Conservation (phyloP, 2,888 invertebrate species). For the Eupithecia centaureata region DNA sequence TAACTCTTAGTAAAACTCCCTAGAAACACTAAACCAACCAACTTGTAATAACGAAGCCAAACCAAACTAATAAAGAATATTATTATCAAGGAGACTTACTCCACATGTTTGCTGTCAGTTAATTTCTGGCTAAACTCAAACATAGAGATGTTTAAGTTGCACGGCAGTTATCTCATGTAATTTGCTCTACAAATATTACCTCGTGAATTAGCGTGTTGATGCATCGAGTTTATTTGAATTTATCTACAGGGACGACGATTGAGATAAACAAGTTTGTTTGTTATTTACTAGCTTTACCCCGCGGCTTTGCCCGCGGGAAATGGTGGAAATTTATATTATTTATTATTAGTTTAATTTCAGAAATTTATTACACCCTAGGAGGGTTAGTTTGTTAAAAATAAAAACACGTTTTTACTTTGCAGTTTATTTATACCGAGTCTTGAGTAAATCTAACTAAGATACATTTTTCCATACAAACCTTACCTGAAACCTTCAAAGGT, state of each 20-base stretch:
- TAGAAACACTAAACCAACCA: not conserved
- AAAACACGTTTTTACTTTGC: too few relatives aligned
- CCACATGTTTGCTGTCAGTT: slow-evolving; percentile 1
- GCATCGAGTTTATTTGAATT: slow-evolving; percentile 11
- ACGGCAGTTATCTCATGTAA: slow-evolving; percentile 10
- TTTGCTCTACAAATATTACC: slow-evolving; percentile 17
- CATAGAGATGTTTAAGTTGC: too few relatives aligned
- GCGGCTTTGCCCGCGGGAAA: too few relatives aligned
- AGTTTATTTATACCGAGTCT: too few relatives aligned
- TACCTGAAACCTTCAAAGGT: too few relatives aligned
- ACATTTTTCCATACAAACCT: too few relatives aligned
- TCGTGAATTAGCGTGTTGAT: slow-evolving; percentile 7
- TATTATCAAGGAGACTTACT: slow-evolving; percentile 4
- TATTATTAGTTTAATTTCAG: too few relatives aligned
- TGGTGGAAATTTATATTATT: too few relatives aligned
- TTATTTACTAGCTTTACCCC: too few relatives aligned
- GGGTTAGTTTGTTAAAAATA: too few relatives aligned
- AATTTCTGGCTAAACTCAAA: slow-evolving; percentile 8
- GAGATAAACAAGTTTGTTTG: slow-evolving; percentile 6
- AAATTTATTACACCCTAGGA: too few relatives aligned
- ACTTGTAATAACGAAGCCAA: not conserved
- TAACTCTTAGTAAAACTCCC: not conserved
- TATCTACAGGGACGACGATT: slow-evolving; percentile 10
- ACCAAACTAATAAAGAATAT: slow-evolving; percentile 8
- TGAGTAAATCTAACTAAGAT: too few relatives aligned